These are phyloP conservation scores for Frankliniella fusca DNA, from an alignment of 2,888 invertebrate species.

Conservation along the genomic window DNA sequence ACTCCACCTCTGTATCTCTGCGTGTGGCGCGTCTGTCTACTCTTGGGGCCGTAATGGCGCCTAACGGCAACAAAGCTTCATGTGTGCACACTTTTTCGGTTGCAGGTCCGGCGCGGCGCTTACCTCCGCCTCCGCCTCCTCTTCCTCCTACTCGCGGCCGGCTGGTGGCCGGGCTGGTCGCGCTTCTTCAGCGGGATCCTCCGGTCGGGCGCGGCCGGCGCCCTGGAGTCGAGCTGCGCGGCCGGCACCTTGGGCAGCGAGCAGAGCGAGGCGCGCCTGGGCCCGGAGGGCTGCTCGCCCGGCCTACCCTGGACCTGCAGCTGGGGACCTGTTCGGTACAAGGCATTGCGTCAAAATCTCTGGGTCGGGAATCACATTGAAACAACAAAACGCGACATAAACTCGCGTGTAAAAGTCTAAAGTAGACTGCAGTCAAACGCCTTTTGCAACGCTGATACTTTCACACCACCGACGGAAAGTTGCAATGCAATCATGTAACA, in stretches of 20 bases:
- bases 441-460: no score
- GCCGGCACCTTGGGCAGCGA: not conserved
- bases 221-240: not conserved
- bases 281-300: not conserved
- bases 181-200: not conserved
- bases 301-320: not conserved
- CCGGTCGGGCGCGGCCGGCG: not conserved
- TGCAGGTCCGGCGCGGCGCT: not conserved
- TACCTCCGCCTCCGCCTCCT: conserved; percentile 14
- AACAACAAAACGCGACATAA: no score
- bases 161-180: not conserved
- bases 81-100: no score
- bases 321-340: not conserved
- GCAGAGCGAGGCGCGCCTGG: not conserved
- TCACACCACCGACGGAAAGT: no score
- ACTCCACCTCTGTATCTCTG: not conserved
- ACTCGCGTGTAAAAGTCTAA: no score
- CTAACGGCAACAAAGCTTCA: no score
- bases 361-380: not conserved
- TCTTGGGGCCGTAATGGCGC: no score
- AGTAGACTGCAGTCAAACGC: no score
- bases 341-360: not conserved
- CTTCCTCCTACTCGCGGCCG: not conserved
- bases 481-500: no score
- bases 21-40: no score